phyloP scores from a whole-genome alignment of 1,140 invertebrate species.

The Drosophila subobscura region DNA sequence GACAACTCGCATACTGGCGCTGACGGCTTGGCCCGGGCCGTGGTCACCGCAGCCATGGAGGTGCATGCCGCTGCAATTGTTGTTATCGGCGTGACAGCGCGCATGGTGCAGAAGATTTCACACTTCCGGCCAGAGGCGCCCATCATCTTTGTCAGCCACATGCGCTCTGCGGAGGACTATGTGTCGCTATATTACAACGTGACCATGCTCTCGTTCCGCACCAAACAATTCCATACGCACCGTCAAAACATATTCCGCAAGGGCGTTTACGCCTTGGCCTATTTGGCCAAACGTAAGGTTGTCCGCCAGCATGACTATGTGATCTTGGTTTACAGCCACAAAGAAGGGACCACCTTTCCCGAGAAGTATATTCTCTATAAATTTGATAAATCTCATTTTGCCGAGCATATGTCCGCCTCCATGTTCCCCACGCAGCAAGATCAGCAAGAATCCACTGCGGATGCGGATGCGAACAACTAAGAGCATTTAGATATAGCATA shows the following conservation, averaged over 20 bases:
- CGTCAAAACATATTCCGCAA: slow-evolving; percentile 43
- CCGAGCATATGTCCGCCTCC: slow-evolving; percentile 36
- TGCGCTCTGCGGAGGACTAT: slow-evolving; percentile 70
- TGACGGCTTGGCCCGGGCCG: slow-evolving; percentile 60
- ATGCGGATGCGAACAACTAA: background rate
- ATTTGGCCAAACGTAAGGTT: slow-evolving; percentile 43
- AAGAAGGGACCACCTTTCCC: slow-evolving; percentile 48
- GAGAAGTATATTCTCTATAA: slow-evolving; percentile 73
- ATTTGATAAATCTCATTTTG: slow-evolving; percentile 47
- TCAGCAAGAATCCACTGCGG: background rate
- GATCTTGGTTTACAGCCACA: slow-evolving; percentile 61
- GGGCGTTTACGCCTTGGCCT: slow-evolving; percentile 55
- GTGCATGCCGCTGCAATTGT: slow-evolving; percentile 60
- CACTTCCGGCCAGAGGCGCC: slow-evolving; percentile 66
- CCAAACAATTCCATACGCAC: slow-evolving; percentile 26
- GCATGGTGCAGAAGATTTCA: slow-evolving; percentile 74
- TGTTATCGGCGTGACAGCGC: slow-evolving; percentile 59
- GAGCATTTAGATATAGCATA: background rate
- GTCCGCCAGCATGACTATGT: slow-evolving; percentile 45
- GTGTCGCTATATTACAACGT: slow-evolving; percentile 67
- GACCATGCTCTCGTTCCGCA: slow-evolving; percentile 59
- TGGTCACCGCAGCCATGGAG: slow-evolving; percentile 64
- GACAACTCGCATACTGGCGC: slow-evolving; percentile 70
- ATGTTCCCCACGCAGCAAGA: slow-evolving; percentile 32
- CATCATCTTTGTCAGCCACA: slow-evolving; percentile 68